Conservation (phyloP, 2,113 vertebrate species). For the Callipepla squamata region DNA sequence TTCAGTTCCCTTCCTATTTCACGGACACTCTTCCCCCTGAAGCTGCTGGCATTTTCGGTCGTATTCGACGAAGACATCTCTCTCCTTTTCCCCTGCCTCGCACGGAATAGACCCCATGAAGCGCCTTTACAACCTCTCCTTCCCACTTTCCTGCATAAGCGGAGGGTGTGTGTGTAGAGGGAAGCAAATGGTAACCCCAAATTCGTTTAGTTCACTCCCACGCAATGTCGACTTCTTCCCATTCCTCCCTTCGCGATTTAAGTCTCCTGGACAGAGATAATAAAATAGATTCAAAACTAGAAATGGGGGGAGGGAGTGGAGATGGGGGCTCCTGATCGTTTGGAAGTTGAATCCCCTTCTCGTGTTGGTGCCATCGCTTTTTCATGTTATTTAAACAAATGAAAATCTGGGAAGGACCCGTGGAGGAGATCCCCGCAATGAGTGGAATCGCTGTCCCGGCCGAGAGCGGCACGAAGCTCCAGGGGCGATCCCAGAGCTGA, state of each 20-base stretch:
- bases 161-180: not conserved
- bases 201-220: not conserved
- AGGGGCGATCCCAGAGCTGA: not conserved
- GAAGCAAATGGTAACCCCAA: not conserved
- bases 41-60: not conserved
- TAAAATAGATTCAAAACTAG: not conserved
- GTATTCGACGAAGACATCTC: not conserved
- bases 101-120: not conserved
- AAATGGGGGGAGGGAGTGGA: not conserved
- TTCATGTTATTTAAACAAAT: not conserved
- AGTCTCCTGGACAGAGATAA: not conserved
- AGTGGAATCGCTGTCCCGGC: not conserved
- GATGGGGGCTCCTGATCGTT: not conserved
- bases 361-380: not conserved
- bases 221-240: not conserved
- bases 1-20: slow-evolving; percentile 52
- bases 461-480: not conserved
- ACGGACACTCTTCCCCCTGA: not conserved
- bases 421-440: not conserved
- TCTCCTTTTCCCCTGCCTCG: not conserved
- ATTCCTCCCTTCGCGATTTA: not conserved
- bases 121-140: not conserved
- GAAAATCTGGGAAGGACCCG: not conserved
- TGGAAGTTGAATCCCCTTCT: not conserved
- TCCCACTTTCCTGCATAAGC: not conserved